phyloP scores from a whole-genome alignment of 2,888 invertebrate species.

The Macropis europaea region DNA sequence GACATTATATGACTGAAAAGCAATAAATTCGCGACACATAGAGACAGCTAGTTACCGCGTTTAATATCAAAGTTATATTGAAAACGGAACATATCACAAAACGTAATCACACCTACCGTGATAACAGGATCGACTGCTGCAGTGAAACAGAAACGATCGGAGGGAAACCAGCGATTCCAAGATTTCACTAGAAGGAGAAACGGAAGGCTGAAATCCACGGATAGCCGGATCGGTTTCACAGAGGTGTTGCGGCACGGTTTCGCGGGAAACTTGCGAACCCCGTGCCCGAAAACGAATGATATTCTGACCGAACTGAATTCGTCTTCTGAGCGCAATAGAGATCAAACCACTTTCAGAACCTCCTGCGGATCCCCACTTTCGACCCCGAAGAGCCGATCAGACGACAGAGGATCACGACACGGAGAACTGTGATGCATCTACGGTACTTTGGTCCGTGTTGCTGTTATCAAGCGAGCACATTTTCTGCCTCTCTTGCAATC shows the following conservation, averaged over 20 bases:
- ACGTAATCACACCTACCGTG: conserved; percentile 29
- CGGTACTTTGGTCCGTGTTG: conserved; percentile 47
- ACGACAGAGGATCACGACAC: conserved; percentile 51
- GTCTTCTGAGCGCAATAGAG: conserved; percentile 28
- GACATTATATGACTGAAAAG: too few species aligned
- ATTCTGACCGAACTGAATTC: conserved; percentile 70
- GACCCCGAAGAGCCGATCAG: conserved; percentile 44
- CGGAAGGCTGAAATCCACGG: neutral
- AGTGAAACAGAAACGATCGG: neutral
- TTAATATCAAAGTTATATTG: too few species aligned
- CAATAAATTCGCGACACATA: too few species aligned
- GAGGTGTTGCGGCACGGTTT: neutral
- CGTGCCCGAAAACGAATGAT: conserved; percentile 72
- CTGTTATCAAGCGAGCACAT: conserved; percentile 62
- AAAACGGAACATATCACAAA: neutral
- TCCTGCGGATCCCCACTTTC: conserved; percentile 56
- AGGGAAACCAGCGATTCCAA: neutral
- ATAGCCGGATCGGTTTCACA: neutral
- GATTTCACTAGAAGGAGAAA: neutral
- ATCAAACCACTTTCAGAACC: conserved; percentile 32
- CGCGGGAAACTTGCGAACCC: neutral
- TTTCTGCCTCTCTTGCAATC: conserved; percentile 57
- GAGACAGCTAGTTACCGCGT: too few species aligned
- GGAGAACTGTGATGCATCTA: conserved; percentile 54
- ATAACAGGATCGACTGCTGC: neutral